Percentiles rank a stretch among this genome's conserved stretches.
phyloP scores from a whole-genome alignment of 2,888 invertebrate species.

The Aleiodes leptofemur region DNA sequence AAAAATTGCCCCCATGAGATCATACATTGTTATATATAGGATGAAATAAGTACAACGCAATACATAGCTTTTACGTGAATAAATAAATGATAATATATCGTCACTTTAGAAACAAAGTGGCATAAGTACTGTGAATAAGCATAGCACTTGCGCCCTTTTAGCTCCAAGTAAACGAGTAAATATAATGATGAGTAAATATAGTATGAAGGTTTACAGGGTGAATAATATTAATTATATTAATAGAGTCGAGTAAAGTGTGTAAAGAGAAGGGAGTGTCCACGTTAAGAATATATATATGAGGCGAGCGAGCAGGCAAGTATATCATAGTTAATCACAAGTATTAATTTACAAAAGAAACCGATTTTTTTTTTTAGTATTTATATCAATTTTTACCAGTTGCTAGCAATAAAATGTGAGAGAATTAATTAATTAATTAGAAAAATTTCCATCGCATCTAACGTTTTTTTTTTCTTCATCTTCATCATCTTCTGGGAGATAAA shows the following conservation, averaged over 20 bases:
- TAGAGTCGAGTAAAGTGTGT: constrained; percentile 40
- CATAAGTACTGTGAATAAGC: no score
- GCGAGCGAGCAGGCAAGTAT: constrained; percentile 45
- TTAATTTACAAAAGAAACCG: constrained; percentile 24
- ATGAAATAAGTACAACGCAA: constrained; percentile 9
- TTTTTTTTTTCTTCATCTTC: no score
- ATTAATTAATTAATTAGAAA: not conserved
- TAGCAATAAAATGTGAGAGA: constrained; percentile 16
- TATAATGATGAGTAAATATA: constrained; percentile 11
- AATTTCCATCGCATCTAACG: not conserved
- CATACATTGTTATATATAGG: constrained; percentile 19
- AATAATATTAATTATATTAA: constrained; percentile 16
- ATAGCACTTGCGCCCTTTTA: no score
- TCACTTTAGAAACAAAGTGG: no score
- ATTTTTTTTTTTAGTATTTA: not conserved
- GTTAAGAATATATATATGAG: constrained; percentile 45
- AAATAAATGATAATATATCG: not conserved
- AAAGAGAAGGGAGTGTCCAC: constrained; percentile 49
- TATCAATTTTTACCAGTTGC: not conserved
- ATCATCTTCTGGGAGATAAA: no score
- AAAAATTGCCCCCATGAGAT: not conserved
- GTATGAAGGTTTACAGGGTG: constrained; percentile 16
- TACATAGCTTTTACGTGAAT: constrained; percentile 9
- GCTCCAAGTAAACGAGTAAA: no score
- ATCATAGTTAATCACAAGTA: constrained; percentile 32